Conservation (phyloP, 2,888 invertebrate genomes). For the Timema podura region DNA sequence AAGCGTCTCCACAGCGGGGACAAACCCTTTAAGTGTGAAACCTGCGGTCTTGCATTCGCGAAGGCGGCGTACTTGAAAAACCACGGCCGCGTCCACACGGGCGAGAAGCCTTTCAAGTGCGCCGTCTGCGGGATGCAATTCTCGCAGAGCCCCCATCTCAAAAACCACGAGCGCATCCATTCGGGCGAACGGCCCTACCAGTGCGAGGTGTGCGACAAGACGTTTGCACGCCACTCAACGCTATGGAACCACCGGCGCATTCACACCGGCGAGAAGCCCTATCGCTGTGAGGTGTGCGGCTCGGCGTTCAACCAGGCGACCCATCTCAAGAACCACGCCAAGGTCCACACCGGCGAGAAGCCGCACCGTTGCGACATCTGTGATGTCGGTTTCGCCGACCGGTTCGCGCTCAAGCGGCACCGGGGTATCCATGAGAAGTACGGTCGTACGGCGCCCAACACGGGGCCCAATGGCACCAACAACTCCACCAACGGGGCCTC, state of each 20-base stretch:
- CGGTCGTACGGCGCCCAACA: constrained; percentile 46
- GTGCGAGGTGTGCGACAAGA: constrained; percentile 85
- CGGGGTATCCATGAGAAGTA: constrained; percentile 86
- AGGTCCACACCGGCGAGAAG: constrained; percentile 77
- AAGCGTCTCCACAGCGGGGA: constrained; percentile 79
- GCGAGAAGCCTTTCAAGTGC: constrained; percentile 59
- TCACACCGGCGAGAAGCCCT: constrained; percentile 84
- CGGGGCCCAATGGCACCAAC: constrained; percentile 17
- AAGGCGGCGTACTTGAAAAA: constrained; percentile 89
- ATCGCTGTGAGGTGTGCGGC: constrained; percentile 81
- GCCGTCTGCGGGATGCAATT: constrained; percentile 88
- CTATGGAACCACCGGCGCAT: constrained; percentile 86
- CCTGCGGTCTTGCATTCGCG: constrained; percentile 82
- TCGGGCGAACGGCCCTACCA: constrained; percentile 85
- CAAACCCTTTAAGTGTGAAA: constrained; percentile 84
- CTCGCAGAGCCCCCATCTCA: constrained; percentile 82
- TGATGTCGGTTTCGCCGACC: constrained; percentile 80
- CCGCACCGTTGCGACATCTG: constrained; percentile 81
- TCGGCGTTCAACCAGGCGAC: constrained; percentile 87
- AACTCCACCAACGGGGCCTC: constrained; percentile 10
- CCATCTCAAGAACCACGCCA: constrained; percentile 83
- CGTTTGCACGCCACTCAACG: constrained; percentile 82
- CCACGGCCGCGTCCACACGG: constrained; percentile 82
- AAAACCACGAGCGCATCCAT: constrained; percentile 84
- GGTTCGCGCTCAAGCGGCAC: constrained; percentile 81